These are phyloP conservation scores for Laspeyria flexula DNA, from an alignment of 2,888 invertebrate genomes.

Conservation along the genomic window DNA sequence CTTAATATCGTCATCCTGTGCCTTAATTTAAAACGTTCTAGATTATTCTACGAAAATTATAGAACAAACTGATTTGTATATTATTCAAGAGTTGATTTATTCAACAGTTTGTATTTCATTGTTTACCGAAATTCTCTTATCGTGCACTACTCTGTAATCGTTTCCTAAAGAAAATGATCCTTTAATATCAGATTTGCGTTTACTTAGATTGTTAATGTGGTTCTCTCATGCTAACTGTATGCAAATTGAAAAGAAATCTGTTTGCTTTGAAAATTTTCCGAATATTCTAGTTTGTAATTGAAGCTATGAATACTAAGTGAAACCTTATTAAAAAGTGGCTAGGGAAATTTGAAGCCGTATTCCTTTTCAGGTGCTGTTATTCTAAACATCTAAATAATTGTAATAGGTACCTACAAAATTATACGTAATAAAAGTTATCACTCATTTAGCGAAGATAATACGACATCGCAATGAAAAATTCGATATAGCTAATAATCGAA, in stretches of 20 bases:
- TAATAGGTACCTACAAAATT: too few relatives aligned
- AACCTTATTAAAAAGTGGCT: neutral
- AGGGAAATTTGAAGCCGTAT: too few relatives aligned
- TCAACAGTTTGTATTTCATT: conserved; percentile 42
- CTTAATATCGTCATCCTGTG: conserved; percentile 23
- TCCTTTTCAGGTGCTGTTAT: too few relatives aligned
- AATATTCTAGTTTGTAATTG: neutral
- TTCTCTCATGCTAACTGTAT: conserved; percentile 65
- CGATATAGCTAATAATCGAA: conserved; percentile 58
- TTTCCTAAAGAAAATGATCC: conserved; percentile 66
- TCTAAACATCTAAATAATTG: too few relatives aligned
- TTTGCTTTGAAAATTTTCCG: conserved; percentile 11
- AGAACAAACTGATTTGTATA: conserved; percentile 31
- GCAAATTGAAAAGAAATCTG: conserved; percentile 49
- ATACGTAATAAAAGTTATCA: conserved; percentile 4
- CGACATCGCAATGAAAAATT: conserved; percentile 49
- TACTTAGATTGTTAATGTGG: conserved; percentile 59
- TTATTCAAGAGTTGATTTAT: conserved; percentile 41
- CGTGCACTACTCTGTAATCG: conserved; percentile 46
- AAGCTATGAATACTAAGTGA: neutral
- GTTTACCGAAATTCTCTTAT: conserved; percentile 46
- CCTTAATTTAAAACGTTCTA: conserved; percentile 36
- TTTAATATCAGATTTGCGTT: conserved; percentile 77
- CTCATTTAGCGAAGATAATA: conserved; percentile 7
- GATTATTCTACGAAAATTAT: conserved; percentile 40